Percentiles rank a stretch among this genome's conserved stretches.
Evolutionary conservation across 2,888 invertebrate genomes (phyloP).

Genomic region (Tuta absoluta): DNA sequence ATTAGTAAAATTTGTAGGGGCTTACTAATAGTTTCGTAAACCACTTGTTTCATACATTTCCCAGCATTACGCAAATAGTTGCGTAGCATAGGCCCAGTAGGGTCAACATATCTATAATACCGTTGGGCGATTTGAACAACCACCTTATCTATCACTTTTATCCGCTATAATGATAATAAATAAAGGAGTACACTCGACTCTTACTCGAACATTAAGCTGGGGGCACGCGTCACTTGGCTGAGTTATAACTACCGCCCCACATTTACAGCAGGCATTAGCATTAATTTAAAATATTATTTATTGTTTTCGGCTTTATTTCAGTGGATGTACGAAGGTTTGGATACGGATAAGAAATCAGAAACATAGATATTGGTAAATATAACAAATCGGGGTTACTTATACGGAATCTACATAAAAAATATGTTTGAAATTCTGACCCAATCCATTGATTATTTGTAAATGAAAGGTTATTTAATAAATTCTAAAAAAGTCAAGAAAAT

Average conservation of each 20-base stretch:
- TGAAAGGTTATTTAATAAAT: too few relatives aligned
- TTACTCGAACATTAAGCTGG: conserved; percentile 68
- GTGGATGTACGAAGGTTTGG: conserved; percentile 42
- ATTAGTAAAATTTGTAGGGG: too few relatives aligned
- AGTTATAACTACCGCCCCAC: conserved; percentile 74
- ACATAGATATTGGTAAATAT: not conserved
- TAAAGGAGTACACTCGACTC: conserved; percentile 56
- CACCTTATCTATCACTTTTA: conserved; percentile 64
- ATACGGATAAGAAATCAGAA: conserved; percentile 34
- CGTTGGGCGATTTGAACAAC: not conserved
- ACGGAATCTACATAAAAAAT: too few relatives aligned
- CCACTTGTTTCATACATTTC: not conserved
- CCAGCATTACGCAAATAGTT: not conserved
- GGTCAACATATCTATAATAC: conserved; percentile 9
- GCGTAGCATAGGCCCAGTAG: not conserved
- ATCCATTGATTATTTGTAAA: too few relatives aligned
- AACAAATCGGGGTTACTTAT: too few relatives aligned
- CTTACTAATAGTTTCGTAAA: too few relatives aligned
- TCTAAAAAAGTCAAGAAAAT: too few relatives aligned
- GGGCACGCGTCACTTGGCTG: conserved; percentile 58
- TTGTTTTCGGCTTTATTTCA: conserved; percentile 64
- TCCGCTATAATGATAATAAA: conserved; percentile 72
- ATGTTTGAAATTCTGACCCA: too few relatives aligned
- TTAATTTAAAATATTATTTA: conserved; percentile 82
- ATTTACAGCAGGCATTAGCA: conserved; percentile 76